Evolutionary conservation across 1,140 invertebrate species (phyloP).

Genomic region (Parasteatoda tepidariorum): DNA sequence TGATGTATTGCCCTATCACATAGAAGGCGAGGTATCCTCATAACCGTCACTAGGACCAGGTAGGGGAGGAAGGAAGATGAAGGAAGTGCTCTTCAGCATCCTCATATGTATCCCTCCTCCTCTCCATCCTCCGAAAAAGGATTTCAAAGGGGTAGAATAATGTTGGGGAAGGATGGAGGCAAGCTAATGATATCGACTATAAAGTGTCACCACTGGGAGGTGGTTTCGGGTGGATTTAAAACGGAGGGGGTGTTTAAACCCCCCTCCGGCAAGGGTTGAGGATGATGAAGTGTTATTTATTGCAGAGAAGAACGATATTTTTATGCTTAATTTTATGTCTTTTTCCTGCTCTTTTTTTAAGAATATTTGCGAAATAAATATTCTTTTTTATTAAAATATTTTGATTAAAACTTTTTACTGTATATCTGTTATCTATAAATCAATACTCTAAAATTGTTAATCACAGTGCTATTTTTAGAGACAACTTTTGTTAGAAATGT

Average conservation of each 20-base stretch:
- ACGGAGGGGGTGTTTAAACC: too few species aligned
- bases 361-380: too few species aligned
- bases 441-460: too few species aligned
- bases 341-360: too few species aligned
- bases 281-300: constrained; percentile 24
- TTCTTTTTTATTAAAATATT: too few species aligned
- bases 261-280: constrained; percentile 1
- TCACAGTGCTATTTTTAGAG: too few species aligned
- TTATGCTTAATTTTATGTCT: too few species aligned
- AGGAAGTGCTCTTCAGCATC: constrained; percentile 15
- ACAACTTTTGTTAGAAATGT: too few species aligned
- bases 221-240: constrained; percentile 40
- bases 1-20: constrained; percentile 55
- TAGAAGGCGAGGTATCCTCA: constrained; percentile 45
- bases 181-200: constrained; percentile 51
- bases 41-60: constrained; percentile 36
- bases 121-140: neutral
- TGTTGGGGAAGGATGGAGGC: neutral
- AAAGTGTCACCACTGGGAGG: constrained; percentile 40
- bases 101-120: constrained; percentile 12
- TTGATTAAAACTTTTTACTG: too few species aligned
- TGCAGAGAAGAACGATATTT: neutral
- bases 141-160: neutral
- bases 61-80: neutral
- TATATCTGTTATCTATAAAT: too few species aligned